Evolutionary conservation across 2,888 invertebrate genomes (phyloP).

Genomic region (Epirrhoe tristata): DNA sequence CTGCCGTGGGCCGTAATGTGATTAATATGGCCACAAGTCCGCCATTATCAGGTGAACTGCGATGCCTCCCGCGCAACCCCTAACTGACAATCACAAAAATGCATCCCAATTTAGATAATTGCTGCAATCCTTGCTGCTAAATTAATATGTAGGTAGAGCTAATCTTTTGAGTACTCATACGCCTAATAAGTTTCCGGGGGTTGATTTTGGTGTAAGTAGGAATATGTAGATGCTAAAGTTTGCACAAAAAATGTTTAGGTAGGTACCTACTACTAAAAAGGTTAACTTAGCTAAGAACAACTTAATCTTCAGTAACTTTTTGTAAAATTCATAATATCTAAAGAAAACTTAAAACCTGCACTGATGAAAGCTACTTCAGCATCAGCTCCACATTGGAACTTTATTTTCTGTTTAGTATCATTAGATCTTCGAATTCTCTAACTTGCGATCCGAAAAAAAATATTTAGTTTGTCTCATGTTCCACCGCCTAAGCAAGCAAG

Average conservation of each 20-base stretch:
- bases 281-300: too few relatives aligned
- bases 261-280: too few relatives aligned
- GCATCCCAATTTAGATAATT: slow-evolving; percentile 31
- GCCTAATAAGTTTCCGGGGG: not conserved
- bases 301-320: too few relatives aligned
- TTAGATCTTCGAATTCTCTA: too few relatives aligned
- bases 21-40: slow-evolving; percentile 76
- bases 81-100: slow-evolving; percentile 32
- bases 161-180: not conserved
- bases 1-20: slow-evolving; percentile 67
- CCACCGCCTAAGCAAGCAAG: too few relatives aligned
- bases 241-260: too few relatives aligned
- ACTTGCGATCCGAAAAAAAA: too few relatives aligned
- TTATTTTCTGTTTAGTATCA: too few relatives aligned
- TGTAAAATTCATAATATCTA: too few relatives aligned
- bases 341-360: too few relatives aligned
- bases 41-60: slow-evolving; percentile 65
- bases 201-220: not conserved
- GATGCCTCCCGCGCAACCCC: slow-evolving; percentile 38
- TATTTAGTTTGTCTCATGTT: not conserved
- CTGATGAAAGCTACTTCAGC: too few relatives aligned
- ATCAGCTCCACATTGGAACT: too few relatives aligned
- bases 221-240: not conserved
- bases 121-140: slow-evolving; percentile 16
- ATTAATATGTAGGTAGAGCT: slow-evolving; percentile 6